A percentile compares a stretch with the other conserved stretches of the same genome.
phyloP scores from a whole-genome alignment of 1,140 invertebrate genomes.

The Yoshiicerus persimilis region DNA sequence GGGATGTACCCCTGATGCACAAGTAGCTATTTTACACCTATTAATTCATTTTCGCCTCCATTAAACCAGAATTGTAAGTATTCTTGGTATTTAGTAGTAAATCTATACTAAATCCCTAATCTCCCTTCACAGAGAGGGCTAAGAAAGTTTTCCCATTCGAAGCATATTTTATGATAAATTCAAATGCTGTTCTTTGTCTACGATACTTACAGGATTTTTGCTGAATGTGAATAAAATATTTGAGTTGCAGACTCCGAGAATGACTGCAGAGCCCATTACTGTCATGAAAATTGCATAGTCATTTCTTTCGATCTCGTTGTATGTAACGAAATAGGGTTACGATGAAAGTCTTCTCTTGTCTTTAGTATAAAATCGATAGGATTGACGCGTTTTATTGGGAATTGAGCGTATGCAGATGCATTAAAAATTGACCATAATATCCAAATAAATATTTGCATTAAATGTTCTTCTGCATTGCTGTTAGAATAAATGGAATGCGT shows the following conservation, averaged over 20 bases:
- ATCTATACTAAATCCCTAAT: too few species aligned
- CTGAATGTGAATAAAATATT: neutral
- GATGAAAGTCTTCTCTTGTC: neutral
- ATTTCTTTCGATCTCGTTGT: neutral
- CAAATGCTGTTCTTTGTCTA: neutral
- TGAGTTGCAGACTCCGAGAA: neutral
- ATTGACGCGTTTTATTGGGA: neutral
- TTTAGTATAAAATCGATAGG: neutral
- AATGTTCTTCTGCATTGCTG: neutral
- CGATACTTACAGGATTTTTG: neutral
- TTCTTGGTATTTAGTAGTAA: too few species aligned
- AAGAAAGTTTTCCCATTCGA: too few species aligned
- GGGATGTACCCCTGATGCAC: too few species aligned
- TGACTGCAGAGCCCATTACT: neutral
- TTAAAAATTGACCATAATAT: neutral
- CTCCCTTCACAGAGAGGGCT: too few species aligned
- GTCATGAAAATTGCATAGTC: neutral
- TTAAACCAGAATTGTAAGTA: too few species aligned
- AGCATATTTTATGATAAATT: too few species aligned
- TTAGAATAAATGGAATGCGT: too few species aligned
- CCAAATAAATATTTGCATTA: neutral
- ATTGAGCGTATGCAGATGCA: neutral
- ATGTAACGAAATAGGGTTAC: neutral
- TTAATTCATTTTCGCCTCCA: too few species aligned
- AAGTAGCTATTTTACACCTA: too few species aligned